Evolutionary conservation across 2,113 vertebrate genomes (phyloP), one percentile per base, ranked within the genome.

Genomic region (Hepsetus odoe): DNA sequence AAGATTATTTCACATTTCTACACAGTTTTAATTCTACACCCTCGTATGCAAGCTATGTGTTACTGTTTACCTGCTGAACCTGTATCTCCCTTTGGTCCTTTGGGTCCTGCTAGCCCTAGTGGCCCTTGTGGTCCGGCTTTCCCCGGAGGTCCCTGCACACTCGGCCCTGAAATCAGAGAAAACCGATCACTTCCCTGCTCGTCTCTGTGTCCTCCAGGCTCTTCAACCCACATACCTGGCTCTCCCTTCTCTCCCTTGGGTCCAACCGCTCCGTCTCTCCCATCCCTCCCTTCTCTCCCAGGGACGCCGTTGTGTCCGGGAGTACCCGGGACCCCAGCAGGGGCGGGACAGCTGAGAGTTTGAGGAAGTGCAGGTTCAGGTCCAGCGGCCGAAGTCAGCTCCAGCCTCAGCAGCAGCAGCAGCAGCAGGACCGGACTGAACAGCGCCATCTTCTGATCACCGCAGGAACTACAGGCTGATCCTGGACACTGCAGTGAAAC

Each of bases 221-320:
- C 55, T 16, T 62, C 38, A n/a, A 55, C 13, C 7, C 46, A 49
- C 46, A 49, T 14, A 80, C 83, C 74, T 66, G 30, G 33, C 26
- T 85, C 83, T 70, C 83, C 83, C 46, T 33, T 85, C 33, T 85
- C 71, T 46, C 83, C 77, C 55, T 83, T 80, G 2, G 24, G 70
- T 49, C 83, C 77, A n/a, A 24, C 1, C 2, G 20, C 7, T 56
- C 84, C 81, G 1, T 83, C 74, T 77, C 20, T 68, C 11, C 68
- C 69, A 38, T 80, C 74, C 65, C 67, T 75, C 0, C 80, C 73
- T 13, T 79, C 80, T 76, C 68, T 80, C 0, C 83, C 80, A 32
- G 73, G 77, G 18, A 68, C n/a, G 9, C 83, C 77, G 0, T 77
- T 73, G 55, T 70, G 67, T 68, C 83, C 77, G 2, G 80, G 83